Evolutionary conservation across 2,113 vertebrate species (phyloP), one percentile per base, ranked within the genome.

Genomic region (Rhinolophus sinicus): DNA sequence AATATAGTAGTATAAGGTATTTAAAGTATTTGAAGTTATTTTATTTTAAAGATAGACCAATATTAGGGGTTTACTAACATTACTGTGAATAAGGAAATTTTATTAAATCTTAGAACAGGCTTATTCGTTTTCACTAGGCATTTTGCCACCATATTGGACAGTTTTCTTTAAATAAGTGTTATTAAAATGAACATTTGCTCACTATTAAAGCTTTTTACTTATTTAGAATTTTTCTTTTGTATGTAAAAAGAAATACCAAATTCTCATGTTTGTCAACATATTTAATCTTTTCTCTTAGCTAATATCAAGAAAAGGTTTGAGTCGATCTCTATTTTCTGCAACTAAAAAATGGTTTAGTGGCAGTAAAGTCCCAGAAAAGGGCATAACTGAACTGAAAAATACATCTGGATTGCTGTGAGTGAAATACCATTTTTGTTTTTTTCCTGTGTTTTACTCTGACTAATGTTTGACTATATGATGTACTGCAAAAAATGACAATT

Each of bases 261-360:
- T 88, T 92, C 3, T 96, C 11, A 60, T 64, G 22, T 94, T 88
- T 96, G n/a, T 93, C 35, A 90, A 86, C 4, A 47, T 94, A 78
- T 95, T 94, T 93, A 40, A 93, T 96, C 35, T 97, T 96, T 96
- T 88, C 96, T 97, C 95, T 86, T 97, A 99, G 99, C 97, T 99
- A 93, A 99, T 99, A 97, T 99, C 99, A 96, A 99, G 99, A 98
- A 99, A 99, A 97, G 99, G 99, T 64, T 98, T 99, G 98, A 99
- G 99, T 97, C 99, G 99, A 4, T 99, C 99, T 24, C 97, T 99
- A 3, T 99, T 99, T 98, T 99, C 99, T n/a, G 99, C 99, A 69
- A 99, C 99, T 67, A 99, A 99, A 97, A 99, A 99, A 98, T 99
- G 99, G 99, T 99, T 99, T 97, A 99, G 99, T 9, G 99, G 99